phyloP scores from a whole-genome alignment of 2,113 vertebrate species.

The Ameiurus melas region DNA sequence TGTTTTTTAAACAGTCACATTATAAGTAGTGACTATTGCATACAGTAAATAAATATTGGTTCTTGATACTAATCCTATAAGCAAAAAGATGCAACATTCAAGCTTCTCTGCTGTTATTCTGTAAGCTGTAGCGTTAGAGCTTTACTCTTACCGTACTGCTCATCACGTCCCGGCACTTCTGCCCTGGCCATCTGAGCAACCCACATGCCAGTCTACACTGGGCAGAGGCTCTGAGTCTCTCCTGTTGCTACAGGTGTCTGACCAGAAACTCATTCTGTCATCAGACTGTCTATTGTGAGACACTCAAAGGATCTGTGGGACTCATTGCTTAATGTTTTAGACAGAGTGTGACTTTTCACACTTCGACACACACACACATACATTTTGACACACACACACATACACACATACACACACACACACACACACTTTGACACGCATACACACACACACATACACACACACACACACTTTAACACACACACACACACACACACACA shows the following conservation, averaged over 20 bases:
- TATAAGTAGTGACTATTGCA: not conserved
- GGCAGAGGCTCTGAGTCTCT: not conserved
- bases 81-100: not conserved
- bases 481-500: not conserved
- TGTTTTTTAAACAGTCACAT: not conserved
- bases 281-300: conserved; percentile 32
- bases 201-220: conserved; percentile 4
- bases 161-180: conserved; percentile 20
- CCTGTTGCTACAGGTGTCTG: conserved; percentile 1
- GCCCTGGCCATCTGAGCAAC: conserved; percentile 17
- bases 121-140: conserved; percentile 14
- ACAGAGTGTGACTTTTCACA: conserved; percentile 50
- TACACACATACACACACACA: conserved; percentile 19
- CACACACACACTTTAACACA: too few relatives aligned
- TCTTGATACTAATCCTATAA: not conserved
- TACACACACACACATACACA: conserved; percentile 36
- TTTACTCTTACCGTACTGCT: conserved; percentile 44
- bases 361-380: conserved; percentile 28
- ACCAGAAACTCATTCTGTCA: conserved; percentile 12
- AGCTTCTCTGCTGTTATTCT: not conserved
- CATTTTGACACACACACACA: not conserved
- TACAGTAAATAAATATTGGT: not conserved
- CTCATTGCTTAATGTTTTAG: conserved; percentile 41
- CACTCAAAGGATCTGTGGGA: conserved; percentile 24
- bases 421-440: conserved; percentile 30